These are phyloP conservation scores for Nymphalis c-album DNA, from an alignment of 2,888 invertebrate genomes.

Conservation along the genomic window DNA sequence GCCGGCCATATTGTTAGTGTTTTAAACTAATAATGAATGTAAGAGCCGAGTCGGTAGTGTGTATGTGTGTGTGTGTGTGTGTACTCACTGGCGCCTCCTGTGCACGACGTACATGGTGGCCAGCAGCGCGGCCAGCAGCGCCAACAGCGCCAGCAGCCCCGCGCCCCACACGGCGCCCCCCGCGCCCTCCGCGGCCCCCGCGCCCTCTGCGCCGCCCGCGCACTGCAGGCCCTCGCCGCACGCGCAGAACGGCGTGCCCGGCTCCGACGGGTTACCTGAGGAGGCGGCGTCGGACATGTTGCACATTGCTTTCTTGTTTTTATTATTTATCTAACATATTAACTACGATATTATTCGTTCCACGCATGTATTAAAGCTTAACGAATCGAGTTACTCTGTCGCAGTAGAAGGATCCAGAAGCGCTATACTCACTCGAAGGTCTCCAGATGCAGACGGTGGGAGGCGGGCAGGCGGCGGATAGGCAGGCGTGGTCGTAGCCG, in stretches of 20 bases:
- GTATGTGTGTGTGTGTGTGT: too few relatives aligned
- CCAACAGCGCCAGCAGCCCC: constrained; percentile 51
- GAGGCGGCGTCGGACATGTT: not conserved
- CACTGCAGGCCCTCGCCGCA: constrained; percentile 63
- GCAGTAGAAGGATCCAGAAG: too few relatives aligned
- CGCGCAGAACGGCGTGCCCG: constrained; percentile 60
- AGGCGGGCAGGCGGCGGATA: constrained; percentile 73
- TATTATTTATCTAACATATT: not conserved
- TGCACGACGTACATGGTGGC: constrained; percentile 56
- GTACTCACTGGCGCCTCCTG: constrained; percentile 66
- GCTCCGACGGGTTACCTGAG: constrained; percentile 57
- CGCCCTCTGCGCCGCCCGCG: constrained; percentile 38
- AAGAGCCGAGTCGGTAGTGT: not conserved
- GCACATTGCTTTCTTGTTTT: not conserved
- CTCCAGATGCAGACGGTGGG: constrained; percentile 67
- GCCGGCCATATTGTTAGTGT: too few relatives aligned
- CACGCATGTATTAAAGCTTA: too few relatives aligned
- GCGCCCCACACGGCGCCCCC: constrained; percentile 53
- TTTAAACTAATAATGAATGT: too few relatives aligned
- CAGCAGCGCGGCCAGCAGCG: constrained; percentile 53
- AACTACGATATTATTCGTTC: too few relatives aligned
- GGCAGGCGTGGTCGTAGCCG: constrained; percentile 84
- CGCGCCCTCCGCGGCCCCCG: constrained; percentile 32
- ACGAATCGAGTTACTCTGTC: too few relatives aligned
- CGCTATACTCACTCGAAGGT: constrained; percentile 48